Base-by-base conservation (phyloP, 1,140 invertebrate genomes). In the Achatina immaculata region DNA sequence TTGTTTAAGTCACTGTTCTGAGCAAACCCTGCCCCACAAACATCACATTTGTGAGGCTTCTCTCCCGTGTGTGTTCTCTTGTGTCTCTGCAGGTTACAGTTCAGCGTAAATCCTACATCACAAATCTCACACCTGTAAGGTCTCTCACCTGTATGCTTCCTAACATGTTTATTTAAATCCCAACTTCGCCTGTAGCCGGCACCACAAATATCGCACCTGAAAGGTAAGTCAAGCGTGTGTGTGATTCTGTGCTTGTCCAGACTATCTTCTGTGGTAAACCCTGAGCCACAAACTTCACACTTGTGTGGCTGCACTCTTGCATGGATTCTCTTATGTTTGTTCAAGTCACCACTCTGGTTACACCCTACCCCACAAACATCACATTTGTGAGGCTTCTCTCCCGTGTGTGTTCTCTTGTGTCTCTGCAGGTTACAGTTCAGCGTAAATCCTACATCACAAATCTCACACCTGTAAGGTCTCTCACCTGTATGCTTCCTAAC, bases 81-180 rank as follows among this genome's bases (percentile, higher is more conserved):
- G 79, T 83, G 82, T 14, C 45, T 45, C 34, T 81, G 73, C 3
- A 77, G 40, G 28, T 78, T 40, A 16, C 40, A 36, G 21, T 65
- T 75, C 6, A 58, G 34, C 19, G 31, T 42, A 42, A 98, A 98
- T 89, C 95, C 94, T 62, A 95, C 95, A 9, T 96, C 96, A 90
- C 96, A 98, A 88, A 95, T 94, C 87, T 97, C 96, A 81, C 86
- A 89, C 40, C 68, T 79, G 31, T 78, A 75, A 0, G 97, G 95
- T 85, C 96, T 95, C 75, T 85, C 85, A 55, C 97, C 97, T 34
- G 95, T 96, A 90, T 99, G 96, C 88, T 97, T 42, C n/a, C 74
- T 55, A 16, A 58, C 34, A 19, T 58, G 55, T 58, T 40, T 76
- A 28, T 76, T 11, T 7, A 40, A 36, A 38, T 76, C 36, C 19